Evolutionary conservation across 2,888 invertebrate species (phyloP).

Genomic region (Polydrusus tereticollis): DNA sequence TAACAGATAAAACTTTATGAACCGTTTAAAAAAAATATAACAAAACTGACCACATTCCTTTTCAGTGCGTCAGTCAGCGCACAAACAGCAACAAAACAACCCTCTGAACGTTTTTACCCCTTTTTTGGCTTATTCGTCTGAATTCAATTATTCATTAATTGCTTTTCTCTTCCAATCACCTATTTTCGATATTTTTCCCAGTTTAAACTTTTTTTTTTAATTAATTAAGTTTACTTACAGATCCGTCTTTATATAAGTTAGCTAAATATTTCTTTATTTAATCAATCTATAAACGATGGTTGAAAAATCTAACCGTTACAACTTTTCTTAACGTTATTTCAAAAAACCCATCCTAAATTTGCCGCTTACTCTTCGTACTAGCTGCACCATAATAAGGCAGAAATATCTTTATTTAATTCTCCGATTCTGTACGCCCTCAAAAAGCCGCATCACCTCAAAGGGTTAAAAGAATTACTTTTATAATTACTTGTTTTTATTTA

Average conservation of each 20-base stretch:
- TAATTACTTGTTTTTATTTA: conserved; percentile 9
- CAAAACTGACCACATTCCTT: background rate
- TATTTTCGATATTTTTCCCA: conserved; percentile 1
- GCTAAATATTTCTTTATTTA: too few relatives aligned
- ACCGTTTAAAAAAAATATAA: too few relatives aligned
- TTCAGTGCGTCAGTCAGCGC: background rate
- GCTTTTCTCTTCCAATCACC: background rate
- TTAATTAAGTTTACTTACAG: background rate
- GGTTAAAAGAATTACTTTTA: conserved; percentile 3
- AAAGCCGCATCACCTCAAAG: background rate
- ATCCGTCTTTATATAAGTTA: background rate
- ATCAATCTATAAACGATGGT: too few relatives aligned
- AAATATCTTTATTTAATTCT: background rate
- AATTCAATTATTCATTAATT: conserved; percentile 9
- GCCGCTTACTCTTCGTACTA: too few relatives aligned
- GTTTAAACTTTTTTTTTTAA: background rate
- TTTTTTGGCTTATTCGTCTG: conserved; percentile 7
- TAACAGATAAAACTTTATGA: too few relatives aligned
- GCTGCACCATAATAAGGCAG: too few relatives aligned
- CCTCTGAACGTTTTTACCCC: conserved; percentile 12
- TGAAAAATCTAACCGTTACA: too few relatives aligned
- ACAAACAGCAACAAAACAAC: conserved; percentile 8
- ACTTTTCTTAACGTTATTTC: too few relatives aligned
- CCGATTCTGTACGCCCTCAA: background rate
- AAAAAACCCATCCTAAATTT: too few relatives aligned